Conservation (phyloP, 1,140 invertebrate genomes). For the Drosophila pruinosa region DNA sequence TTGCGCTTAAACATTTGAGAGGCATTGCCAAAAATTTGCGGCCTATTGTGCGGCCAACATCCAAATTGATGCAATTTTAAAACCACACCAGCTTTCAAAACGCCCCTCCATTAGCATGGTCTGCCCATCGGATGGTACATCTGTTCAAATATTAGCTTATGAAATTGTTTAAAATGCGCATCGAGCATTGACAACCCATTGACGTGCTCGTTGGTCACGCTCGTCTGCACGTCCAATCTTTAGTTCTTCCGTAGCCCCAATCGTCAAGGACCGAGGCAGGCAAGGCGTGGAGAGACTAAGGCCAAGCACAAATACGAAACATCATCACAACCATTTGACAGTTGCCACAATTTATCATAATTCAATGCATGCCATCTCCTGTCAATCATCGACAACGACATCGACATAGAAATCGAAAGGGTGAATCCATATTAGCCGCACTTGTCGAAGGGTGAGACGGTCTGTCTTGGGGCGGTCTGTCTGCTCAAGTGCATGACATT, state of each 20-base stretch:
- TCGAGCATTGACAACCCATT: conserved; percentile 29
- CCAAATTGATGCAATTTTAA: conserved; percentile 68
- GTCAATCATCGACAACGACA: conserved; percentile 64
- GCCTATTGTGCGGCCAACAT: conserved; percentile 46
- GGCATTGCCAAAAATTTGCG: conserved; percentile 59
- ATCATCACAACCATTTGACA: conserved; percentile 66
- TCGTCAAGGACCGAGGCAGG: neutral
- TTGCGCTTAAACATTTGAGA: conserved; percentile 58
- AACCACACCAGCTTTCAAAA: conserved; percentile 10
- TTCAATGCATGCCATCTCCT: conserved; percentile 79
- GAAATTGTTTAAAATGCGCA: conserved; percentile 73
- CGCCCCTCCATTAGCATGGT: conserved; percentile 16
- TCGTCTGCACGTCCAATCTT: conserved; percentile 14
- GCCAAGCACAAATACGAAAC: conserved; percentile 31
- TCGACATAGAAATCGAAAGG: conserved; percentile 38
- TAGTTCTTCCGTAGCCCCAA: neutral
- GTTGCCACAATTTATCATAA: conserved; percentile 82
- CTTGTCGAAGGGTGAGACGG: neutral
- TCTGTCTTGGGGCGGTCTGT: neutral
- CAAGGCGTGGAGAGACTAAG: neutral
- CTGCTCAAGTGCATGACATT: conserved; percentile 42
- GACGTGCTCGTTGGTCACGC: conserved; percentile 61
- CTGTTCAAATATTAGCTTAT: conserved; percentile 78
- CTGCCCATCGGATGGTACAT: conserved; percentile 40
- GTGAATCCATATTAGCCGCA: conserved; percentile 66